These are phyloP conservation scores for Amaurobius ferox DNA, from an alignment of 2,888 invertebrate genomes.

Conservation along the genomic window DNA sequence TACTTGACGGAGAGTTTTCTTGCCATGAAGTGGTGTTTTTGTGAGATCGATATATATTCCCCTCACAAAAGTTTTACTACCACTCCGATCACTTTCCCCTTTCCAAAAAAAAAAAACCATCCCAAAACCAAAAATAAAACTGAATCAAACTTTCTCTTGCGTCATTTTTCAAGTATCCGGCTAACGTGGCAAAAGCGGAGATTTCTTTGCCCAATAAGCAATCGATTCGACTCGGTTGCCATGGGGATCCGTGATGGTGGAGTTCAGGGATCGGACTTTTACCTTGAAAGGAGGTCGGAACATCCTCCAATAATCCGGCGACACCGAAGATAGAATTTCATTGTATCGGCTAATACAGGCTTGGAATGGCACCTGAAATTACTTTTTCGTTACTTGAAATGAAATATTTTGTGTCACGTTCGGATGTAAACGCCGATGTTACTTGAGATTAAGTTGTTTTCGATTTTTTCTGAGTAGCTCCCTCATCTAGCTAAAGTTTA, in stretches of 20 bases:
- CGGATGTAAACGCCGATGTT: neutral
- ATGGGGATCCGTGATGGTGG: constrained; percentile 22
- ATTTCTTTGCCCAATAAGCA: neutral
- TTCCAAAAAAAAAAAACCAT: too few relatives aligned
- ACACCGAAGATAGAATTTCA: constrained; percentile 10
- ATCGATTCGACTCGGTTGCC: constrained; percentile 60
- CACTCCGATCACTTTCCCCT: too few relatives aligned
- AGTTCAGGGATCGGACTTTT: constrained; percentile 8
- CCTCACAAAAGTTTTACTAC: too few relatives aligned
- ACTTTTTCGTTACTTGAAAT: neutral
- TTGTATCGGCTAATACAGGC: neutral
- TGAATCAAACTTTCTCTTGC: neutral
- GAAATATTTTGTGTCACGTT: neutral
- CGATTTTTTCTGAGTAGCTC: too few relatives aligned
- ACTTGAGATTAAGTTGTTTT: too few relatives aligned
- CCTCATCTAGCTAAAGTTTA: too few relatives aligned
- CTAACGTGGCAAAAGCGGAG: neutral
- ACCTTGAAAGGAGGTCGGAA: constrained; percentile 27
- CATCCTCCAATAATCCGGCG: neutral
- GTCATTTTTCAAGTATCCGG: neutral
- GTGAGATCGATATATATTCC: too few relatives aligned
- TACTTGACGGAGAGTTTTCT: too few relatives aligned
- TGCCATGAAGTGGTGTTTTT: too few relatives aligned
- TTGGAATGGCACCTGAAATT: neutral
- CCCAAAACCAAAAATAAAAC: neutral